Base-by-base conservation (phyloP, 1,140 invertebrate species). In the Drosophila murphyi region DNA sequence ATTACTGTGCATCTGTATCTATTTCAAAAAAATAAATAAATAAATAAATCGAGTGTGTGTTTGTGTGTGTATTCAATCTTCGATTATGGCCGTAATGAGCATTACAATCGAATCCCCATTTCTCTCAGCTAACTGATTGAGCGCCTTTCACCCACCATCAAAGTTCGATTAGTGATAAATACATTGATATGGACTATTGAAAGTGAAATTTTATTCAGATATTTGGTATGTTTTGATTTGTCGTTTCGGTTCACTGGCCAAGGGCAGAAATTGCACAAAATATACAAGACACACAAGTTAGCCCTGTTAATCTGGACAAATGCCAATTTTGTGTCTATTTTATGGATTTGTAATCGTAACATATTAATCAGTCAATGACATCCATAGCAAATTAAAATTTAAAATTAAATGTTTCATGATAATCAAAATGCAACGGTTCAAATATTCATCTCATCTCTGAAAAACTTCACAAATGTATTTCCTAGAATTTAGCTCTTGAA, bases 91-190 rank as follows among this genome's bases (percentile, higher is more conserved):
- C 8, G 10, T 32, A 32, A 57, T 57, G 28, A 69, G 41, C 45
- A 59, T 73, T 62, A 59, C 37, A 29, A 41, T 52, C 29, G 31
- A n/a, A 7, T 34, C 41, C 31, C 43, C 31, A 28, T 56, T 50
- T 20, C 20, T 20, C 32, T 29, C 47, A 6, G 35, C 6, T 20
- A 20, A 37, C 4, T 48, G 52, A 31, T n/a, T 31, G 54, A 76
- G 39, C 43, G 50, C 73, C 81, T 85, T 85, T 85, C 81, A 85
- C 81, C 64, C 77, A 39, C 47, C 2, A 28, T 65, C 72, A 67
- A 68, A 59, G 62, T 54, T 48, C 34, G 37, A 52, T 45, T 20
- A 48, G 52, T 4, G n/a, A 48, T 78, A 54, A 59, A 45, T 64
- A 78, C 28, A 52, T 50, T 39, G 8, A 41, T 64, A 41, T 39